Conservation (phyloP, 1,140 invertebrate species). For the Drosophila triauraria region DNA sequence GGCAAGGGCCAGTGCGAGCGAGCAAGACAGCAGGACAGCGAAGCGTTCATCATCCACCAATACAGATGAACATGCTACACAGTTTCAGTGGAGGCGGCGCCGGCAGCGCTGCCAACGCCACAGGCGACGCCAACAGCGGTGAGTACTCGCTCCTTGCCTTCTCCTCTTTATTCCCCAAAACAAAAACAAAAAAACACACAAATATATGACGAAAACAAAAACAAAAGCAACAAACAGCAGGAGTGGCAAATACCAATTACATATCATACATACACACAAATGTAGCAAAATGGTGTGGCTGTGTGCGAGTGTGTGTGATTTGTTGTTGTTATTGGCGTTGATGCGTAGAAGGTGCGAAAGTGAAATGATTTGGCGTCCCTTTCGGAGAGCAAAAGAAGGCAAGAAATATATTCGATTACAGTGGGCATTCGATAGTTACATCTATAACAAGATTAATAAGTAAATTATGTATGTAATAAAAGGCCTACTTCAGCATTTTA, state of each 20-base stretch:
- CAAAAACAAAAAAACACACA: constrained; percentile 20
- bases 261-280: constrained; percentile 16
- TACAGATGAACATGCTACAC: constrained; percentile 82
- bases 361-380: constrained; percentile 68
- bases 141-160: constrained; percentile 41
- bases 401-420: constrained; percentile 20
- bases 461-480: too few species aligned
- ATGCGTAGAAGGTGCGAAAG: constrained; percentile 79
- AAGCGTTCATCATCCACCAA: constrained; percentile 36
- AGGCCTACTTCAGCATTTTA: too few species aligned
- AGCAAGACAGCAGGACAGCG: not conserved
- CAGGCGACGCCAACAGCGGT: constrained; percentile 74
- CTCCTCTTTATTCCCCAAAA: not conserved
- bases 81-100: constrained; percentile 75
- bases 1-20: constrained; percentile 16
- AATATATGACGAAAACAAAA: constrained; percentile 23
- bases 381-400: constrained; percentile 2
- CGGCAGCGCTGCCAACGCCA: constrained; percentile 58
- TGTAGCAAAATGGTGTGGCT: constrained; percentile 20
- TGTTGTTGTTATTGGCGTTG: constrained; percentile 38
- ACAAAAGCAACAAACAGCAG: constrained; percentile 39
- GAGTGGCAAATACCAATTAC: constrained; percentile 37
- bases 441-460: too few species aligned
- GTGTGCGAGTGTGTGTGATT: constrained; percentile 23
- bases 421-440: constrained; percentile 2